Conservation (phyloP, 2,888 invertebrate species). For the Meteorus colon region DNA sequence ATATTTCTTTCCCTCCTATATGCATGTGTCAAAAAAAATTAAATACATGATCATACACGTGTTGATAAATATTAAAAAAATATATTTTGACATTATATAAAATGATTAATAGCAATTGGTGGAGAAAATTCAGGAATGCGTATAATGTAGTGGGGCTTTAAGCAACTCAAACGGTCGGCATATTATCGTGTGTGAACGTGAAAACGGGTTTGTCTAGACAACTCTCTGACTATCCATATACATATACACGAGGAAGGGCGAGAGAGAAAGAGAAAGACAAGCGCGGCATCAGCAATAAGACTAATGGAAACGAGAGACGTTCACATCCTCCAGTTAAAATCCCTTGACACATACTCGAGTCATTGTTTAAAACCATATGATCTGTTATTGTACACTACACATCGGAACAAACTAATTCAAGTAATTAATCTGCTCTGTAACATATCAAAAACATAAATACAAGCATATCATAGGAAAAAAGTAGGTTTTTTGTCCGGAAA, state of each 20-base stretch:
- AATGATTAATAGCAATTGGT: slow-evolving; percentile 1
- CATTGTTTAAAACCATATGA: not conserved
- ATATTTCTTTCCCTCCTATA: not conserved
- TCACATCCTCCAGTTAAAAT: slow-evolving; percentile 19
- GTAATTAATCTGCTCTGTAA: not conserved
- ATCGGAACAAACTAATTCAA: slow-evolving; percentile 2
- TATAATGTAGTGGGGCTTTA: slow-evolving; percentile 47
- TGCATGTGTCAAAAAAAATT: not conserved
- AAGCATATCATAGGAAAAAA: not conserved
- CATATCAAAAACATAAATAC: not conserved
- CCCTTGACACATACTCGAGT: slow-evolving; percentile 22
- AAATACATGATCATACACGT: not conserved
- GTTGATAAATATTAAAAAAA: not conserved
- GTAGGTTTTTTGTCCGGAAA: not conserved
- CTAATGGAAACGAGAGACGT: slow-evolving; percentile 43
- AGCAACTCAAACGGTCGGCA: not conserved
- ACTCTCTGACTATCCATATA: slow-evolving; percentile 8
- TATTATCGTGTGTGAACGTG: slow-evolving; percentile 18
- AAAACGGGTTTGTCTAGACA: slow-evolving; percentile 37
- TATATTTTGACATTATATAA: not conserved
- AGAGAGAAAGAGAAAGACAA: not conserved
- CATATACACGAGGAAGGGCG: not conserved
- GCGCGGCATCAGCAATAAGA: slow-evolving; percentile 37
- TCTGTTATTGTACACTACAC: not conserved
- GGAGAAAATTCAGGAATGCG: not conserved